Percentiles rank a stretch among this genome's conserved stretches.
These are phyloP conservation scores for Pocillopora verrucosa DNA, from an alignment of 64 coral and sea anemone genomes.

Conservation along the genomic window DNA sequence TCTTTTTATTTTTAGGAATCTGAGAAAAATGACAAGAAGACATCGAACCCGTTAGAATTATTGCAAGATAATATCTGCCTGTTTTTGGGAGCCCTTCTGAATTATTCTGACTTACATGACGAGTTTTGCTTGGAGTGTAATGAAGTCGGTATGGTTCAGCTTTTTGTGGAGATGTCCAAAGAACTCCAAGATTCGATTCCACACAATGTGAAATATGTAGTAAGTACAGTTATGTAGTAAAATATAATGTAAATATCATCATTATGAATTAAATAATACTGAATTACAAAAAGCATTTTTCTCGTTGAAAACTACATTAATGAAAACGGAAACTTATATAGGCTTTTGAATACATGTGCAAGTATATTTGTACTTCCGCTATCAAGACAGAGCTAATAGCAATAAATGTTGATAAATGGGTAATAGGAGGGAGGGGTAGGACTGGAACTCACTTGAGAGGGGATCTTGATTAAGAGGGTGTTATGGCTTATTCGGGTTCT, in stretches of 20 bases:
- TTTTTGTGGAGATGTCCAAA: constrained; percentile 20
- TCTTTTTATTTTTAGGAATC: not conserved
- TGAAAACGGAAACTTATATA: too few relatives aligned
- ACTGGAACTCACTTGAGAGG: too few relatives aligned
- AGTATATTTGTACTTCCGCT: too few relatives aligned
- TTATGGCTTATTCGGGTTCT: too few relatives aligned
- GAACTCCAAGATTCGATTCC: constrained; percentile 49
- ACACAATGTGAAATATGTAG: constrained; percentile 44
- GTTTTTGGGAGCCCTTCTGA: constrained; percentile 2
- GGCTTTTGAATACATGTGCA: too few relatives aligned
- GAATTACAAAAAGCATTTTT: too few relatives aligned
- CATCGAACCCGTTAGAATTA: not conserved
- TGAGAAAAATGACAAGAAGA: not conserved
- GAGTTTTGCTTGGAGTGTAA: not conserved
- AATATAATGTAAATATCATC: not conserved
- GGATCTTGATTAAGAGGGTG: too few relatives aligned
- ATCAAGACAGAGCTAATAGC: too few relatives aligned
- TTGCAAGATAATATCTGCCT: not conserved
- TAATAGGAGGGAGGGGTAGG: too few relatives aligned
- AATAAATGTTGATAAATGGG: too few relatives aligned
- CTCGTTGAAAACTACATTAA: too few relatives aligned
- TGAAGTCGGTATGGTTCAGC: constrained; percentile 34
- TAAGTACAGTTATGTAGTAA: not conserved
- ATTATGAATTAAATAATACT: too few relatives aligned
- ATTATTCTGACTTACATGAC: constrained; percentile 26